phyloP scores from a whole-genome alignment of 1,140 invertebrate species.

The Danaus melanippus region DNA sequence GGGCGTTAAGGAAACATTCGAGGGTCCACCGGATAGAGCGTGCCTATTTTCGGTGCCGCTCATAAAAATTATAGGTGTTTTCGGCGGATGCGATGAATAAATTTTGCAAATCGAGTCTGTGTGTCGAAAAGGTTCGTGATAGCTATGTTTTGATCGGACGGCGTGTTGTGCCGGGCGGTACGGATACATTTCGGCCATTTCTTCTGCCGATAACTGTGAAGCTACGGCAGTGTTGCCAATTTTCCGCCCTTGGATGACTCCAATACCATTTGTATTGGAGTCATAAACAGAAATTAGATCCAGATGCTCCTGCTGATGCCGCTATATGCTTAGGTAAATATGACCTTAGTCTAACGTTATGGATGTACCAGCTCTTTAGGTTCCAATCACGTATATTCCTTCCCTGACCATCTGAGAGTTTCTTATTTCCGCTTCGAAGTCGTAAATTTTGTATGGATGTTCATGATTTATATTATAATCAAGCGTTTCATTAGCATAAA shows the following conservation, averaged over 20 bases:
- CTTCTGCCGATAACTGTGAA: slow-evolving; percentile 36
- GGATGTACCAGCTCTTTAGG: slow-evolving; percentile 6
- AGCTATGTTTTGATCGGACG: slow-evolving; percentile 64
- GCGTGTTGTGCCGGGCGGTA: slow-evolving; percentile 53
- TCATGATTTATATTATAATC: slow-evolving; percentile 16
- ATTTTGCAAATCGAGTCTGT: slow-evolving; percentile 69
- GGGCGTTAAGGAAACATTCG: slow-evolving; percentile 46
- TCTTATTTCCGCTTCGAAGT: slow-evolving; percentile 17
- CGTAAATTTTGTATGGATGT: slow-evolving; percentile 13
- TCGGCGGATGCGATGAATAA: slow-evolving; percentile 71
- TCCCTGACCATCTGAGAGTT: slow-evolving; percentile 11
- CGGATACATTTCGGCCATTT: slow-evolving; percentile 46
- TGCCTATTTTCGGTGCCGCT: slow-evolving; percentile 49
- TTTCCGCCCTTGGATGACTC: slow-evolving; percentile 9
- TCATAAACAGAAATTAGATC: slow-evolving; percentile 29
- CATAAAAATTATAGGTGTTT: slow-evolving; percentile 64
- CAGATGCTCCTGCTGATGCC: slow-evolving; percentile 32
- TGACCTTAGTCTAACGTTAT: slow-evolving; percentile 25
- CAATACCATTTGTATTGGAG: slow-evolving; percentile 10
- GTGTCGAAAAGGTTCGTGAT: slow-evolving; percentile 64
- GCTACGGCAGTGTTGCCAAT: slow-evolving; percentile 34
- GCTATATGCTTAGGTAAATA: slow-evolving; percentile 57
- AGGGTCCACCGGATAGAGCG: slow-evolving; percentile 26
- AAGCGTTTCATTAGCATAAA: slow-evolving; percentile 18
- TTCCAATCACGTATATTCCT: slow-evolving; percentile 18